Evolutionary conservation across 2,888 invertebrate species (phyloP), one percentile per base, ranked within the genome.

Genomic region (Geophilus truncorum): DNA sequence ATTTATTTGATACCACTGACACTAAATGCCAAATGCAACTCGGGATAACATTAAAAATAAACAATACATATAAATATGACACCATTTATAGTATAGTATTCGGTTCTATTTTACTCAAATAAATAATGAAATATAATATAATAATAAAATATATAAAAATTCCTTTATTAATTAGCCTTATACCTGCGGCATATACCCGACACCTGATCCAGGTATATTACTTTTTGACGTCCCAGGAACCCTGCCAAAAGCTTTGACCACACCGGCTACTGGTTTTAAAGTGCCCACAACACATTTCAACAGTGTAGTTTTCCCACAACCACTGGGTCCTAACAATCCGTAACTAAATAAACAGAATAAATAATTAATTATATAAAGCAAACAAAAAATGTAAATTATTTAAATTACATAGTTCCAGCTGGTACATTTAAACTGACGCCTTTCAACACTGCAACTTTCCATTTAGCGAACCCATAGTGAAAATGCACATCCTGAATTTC

Each of bases 351-450:
- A 1, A 3, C 23, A 28, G 3, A 25, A 6, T 9, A 57, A 57
- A 62, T 25, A 7, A 62, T 3, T 18, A 40, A 45, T 15, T 15
- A n/a, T 45, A n/a, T 45, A n/a, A 45, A 18, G 18, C 45, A 40
- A 7, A 40, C n/a, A n/a, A n/a, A n/a, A n/a, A n/a, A n/a, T n/a
- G n/a, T n/a, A n/a, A n/a, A n/a, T n/a, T n/a, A n/a, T n/a, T n/a
- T n/a, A 32, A 92, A 95, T 95, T 88, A 96, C 96, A 97, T 97
- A 83, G 95, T 94, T 85, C 96, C 97, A 88, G 95, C 94, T 84
- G 93, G 93, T 82, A 97, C 96, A 81, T 95, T 95, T 94, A 97
- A 95, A 88, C 93, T 94, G 83, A 97, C 91, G 88, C 95, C 93
- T 86, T 93, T 93, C 82, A 97, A 90, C 76, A 96, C 95, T 84